A percentile compares a stretch with the other conserved stretches of the same genome.
phyloP scores from a whole-genome alignment of 2,113 vertebrate genomes.

The Numida meleagris region DNA sequence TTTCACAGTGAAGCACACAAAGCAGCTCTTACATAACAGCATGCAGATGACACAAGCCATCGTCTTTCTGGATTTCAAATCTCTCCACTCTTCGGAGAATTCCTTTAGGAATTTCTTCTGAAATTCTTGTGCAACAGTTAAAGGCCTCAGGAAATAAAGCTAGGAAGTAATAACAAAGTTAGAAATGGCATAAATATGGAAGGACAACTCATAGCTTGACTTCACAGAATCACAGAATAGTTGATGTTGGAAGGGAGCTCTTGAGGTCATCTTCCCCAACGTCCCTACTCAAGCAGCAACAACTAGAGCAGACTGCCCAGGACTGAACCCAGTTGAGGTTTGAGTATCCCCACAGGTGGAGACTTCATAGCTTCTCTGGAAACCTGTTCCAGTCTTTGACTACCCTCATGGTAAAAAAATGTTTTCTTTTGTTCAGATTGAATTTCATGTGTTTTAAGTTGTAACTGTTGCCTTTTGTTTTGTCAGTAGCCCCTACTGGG shows the following conservation, averaged over 20 bases:
- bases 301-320: background rate
- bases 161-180: slow-evolving; percentile 49
- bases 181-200: background rate
- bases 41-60: slow-evolving; percentile 71
- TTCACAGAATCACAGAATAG: background rate
- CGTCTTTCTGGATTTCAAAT: slow-evolving; percentile 71
- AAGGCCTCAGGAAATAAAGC: slow-evolving; percentile 75
- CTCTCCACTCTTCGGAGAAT: slow-evolving; percentile 67
- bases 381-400: background rate
- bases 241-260: background rate
- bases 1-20: background rate
- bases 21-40: slow-evolving; percentile 78
- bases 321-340: background rate
- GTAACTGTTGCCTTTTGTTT: background rate
- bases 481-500: background rate
- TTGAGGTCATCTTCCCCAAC: background rate
- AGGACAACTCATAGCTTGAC: background rate
- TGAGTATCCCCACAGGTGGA: background rate
- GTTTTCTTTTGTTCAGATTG: background rate
- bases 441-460: background rate
- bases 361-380: background rate
- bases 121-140: slow-evolving; percentile 73
- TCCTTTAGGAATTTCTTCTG: slow-evolving; percentile 62
- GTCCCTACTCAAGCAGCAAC: background rate
- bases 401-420: background rate